phyloP scores from a whole-genome alignment of 2,113 vertebrate species.

The Cebus imitator region DNA sequence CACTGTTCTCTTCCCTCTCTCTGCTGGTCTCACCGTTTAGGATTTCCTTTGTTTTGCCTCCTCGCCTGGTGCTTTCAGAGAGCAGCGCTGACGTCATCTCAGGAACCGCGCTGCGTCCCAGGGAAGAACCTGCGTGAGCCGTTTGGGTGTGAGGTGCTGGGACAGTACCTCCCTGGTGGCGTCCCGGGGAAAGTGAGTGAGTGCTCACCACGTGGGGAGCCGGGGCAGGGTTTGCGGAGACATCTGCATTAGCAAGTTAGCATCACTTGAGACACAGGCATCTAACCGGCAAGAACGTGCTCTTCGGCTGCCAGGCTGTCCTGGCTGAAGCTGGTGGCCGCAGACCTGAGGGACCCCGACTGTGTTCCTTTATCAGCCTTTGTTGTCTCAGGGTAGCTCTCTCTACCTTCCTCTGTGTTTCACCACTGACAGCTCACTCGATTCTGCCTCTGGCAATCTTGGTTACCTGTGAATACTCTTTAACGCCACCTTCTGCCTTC shows the following conservation, averaged over 20 bases:
- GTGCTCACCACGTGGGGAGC: not conserved
- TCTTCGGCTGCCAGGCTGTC: not conserved
- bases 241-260: not conserved
- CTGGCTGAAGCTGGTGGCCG: not conserved
- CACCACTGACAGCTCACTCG: not conserved
- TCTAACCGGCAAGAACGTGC: fast-evolving
- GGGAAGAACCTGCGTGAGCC: not conserved
- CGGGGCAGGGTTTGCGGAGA: not conserved
- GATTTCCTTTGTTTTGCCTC: not conserved
- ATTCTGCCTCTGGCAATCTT: not conserved
- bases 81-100: not conserved
- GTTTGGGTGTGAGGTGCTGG: not conserved
- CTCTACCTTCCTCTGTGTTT: not conserved
- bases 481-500: not conserved
- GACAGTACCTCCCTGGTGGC: not conserved
- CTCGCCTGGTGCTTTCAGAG: not conserved
- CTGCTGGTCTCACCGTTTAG: not conserved
- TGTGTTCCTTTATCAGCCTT: not conserved
- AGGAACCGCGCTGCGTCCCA: fast-evolving
- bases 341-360: not conserved
- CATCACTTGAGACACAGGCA: not conserved
- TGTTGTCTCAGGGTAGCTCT: not conserved
- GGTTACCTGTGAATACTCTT: not conserved
- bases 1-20: not conserved
- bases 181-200: not conserved